Base-by-base conservation (phyloP, 2,113 vertebrate species). In the Crotophaga sulcirostris region DNA sequence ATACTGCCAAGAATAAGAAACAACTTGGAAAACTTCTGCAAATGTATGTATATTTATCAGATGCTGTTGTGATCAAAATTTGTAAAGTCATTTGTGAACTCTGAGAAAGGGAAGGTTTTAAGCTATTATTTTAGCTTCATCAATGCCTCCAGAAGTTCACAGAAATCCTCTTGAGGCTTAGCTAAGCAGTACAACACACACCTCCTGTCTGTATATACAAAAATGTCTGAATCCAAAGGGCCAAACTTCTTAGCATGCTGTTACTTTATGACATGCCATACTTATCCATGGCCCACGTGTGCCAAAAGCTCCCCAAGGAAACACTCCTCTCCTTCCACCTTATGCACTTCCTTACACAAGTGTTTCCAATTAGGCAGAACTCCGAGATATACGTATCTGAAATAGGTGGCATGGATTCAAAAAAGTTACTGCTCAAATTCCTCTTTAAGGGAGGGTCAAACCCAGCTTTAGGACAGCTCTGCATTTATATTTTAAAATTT, bases 261-360 rank as follows among this genome's bases (percentile, higher is more conserved):
- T 58, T 73, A 42, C 25, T 72, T 58, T 14, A 31, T 21, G 29
- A 51, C 62, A 28, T 5, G 19, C 6, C 1, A 0, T 7, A 26
- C 1, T 10, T 13, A 62, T 59, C 60, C 14, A 2, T 14, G 25
- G 74, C 18, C 10, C 1, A 5, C 2, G 2, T 4, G 40, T 3
- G 29, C 72, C 64, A 55, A 76, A 87, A 75, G 49, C 36, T 88
- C 90, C 69, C 29, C 13, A 3, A 28, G 31, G 21, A 36, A 91
- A 31, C 42, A 44, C 20, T 8, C 55, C 52, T 70, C 68, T 44
- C 76, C 64, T 63, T 68, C 34, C 44, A 60, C 60, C 21, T 84
- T 13, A 10, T 1, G n/a, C 34, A 52, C 60, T 76, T 63, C 83
- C 91, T 59, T 15, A 60, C 38, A 51, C 34, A 51, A 63, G 60